These are phyloP conservation scores for Nymphalis c-album DNA, from an alignment of 2,888 invertebrate genomes.

Conservation along the genomic window DNA sequence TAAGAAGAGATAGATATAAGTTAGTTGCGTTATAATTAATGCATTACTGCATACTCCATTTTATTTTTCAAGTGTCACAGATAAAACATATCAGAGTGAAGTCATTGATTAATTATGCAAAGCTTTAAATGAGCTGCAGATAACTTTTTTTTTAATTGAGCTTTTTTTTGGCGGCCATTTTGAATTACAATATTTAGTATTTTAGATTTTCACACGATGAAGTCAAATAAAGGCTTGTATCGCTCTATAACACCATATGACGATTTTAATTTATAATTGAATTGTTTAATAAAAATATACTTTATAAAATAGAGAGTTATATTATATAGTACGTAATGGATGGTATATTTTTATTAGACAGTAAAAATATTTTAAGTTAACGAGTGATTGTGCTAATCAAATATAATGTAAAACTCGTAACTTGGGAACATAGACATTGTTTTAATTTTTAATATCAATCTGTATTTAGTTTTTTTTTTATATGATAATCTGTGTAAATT, in stretches of 20 bases:
- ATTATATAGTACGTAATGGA: slow-evolving; percentile 23
- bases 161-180: too few species aligned
- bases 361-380: slow-evolving; percentile 1
- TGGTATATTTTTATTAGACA: slow-evolving; percentile 23
- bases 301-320: slow-evolving; percentile 18
- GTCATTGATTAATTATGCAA: too few species aligned
- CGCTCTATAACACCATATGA: not conserved
- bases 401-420: not conserved
- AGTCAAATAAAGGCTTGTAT: too few species aligned
- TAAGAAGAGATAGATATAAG: too few species aligned
- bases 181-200: too few species aligned
- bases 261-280: not conserved
- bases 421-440: not conserved
- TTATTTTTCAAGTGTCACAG: too few species aligned
- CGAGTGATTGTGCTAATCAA: not conserved
- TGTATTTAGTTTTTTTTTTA: not conserved
- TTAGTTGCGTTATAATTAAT: too few species aligned
- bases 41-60: too few species aligned
- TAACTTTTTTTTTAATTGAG: too few species aligned
- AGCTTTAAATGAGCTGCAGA: too few species aligned
- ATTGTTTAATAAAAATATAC: slow-evolving; percentile 22
- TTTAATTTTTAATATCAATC: not conserved
- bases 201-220: too few species aligned
- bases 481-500: not conserved
- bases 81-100: too few species aligned